Base-by-base conservation (phyloP, 2,113 vertebrate genomes). In the Tauraco erythrolophus region DNA sequence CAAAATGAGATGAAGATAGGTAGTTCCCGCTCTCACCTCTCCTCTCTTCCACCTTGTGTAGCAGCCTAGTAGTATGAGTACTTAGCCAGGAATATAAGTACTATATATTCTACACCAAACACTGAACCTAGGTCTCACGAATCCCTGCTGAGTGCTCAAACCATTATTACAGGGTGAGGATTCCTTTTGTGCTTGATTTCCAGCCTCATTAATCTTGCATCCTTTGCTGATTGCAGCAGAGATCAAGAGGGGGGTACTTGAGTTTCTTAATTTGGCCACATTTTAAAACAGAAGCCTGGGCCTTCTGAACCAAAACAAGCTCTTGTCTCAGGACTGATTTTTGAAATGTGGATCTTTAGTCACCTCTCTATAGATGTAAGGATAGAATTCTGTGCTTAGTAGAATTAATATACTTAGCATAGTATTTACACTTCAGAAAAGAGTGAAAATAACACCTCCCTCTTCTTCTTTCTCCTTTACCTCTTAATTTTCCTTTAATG, bases 111-210 rank as follows among this genome's bases (percentile, higher is more conserved):
- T n/a, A 80, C 61, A 89, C 60, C 74, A 76, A 53, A 62, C 56
- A 51, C 69, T 43, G 41, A 89, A 86, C 16, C 31, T 89, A 54
- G 65, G 54, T 71, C 33, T 54, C 69, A 64, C 83, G 91, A 90
- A 95, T 91, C 92, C 92, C 69, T 76, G 70, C 61, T 89, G 65
- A 93, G 65, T 48, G 53, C 70, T 48, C 61, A 91, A 89, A 76
- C 35, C 39, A 53, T 89, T 94, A 88, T 89, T 94, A 64, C 56
- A 78, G 80, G 51, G 39, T 65, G 31, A 94, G 70, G 81, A 93
- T 92, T 94, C 81, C 69, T 94, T 92, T 89, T 95, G 84, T 87
- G 48, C n/a, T 75, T 79, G 48, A 89, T 95, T 96, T 95, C 89
- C 70, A 96, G 74, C 33, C 66, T 77, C 78, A 87, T 72, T 91